Conservation (phyloP, 2,888 invertebrate genomes). For the Aspidapion aeneum region DNA sequence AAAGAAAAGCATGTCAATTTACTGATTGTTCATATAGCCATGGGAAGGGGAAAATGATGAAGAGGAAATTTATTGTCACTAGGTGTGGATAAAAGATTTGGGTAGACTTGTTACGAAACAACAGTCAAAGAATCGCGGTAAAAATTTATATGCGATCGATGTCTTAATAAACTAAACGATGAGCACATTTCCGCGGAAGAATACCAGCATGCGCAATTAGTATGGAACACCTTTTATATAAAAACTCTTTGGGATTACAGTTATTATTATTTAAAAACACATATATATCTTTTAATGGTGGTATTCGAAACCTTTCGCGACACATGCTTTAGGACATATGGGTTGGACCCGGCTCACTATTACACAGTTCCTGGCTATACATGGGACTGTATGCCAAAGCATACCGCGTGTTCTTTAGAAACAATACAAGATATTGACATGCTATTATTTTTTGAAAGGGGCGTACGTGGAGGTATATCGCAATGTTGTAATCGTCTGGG, state of each 20-base stretch:
- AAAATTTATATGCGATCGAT: constrained; percentile 23
- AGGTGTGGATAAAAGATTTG: too few relatives aligned
- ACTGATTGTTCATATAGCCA: background rate
- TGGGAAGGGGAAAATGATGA: too few relatives aligned
- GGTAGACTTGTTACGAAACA: too few relatives aligned
- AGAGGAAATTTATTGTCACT: too few relatives aligned
- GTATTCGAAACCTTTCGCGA: constrained; percentile 41
- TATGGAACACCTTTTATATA: constrained; percentile 30
- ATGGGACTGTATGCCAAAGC: constrained; percentile 35
- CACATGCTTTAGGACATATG: constrained; percentile 32
- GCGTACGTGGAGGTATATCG: constrained; percentile 37
- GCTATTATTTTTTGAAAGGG: constrained; percentile 34
- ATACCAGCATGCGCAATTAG: constrained; percentile 3
- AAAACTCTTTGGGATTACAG: constrained; percentile 35
- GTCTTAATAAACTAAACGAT: constrained; percentile 29
- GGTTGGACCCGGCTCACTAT: constrained; percentile 37
- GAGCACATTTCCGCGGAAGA: constrained; percentile 19
- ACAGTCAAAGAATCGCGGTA: constrained; percentile 9
- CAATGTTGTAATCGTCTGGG: constrained; percentile 32
- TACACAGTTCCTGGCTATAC: constrained; percentile 34
- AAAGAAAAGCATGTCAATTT: too few relatives aligned
- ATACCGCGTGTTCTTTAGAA: constrained; percentile 27
- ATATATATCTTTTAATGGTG: constrained; percentile 40
- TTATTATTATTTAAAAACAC: constrained; percentile 40
- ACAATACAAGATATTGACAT: constrained; percentile 35